A percentile compares a stretch with the other conserved stretches of the same genome.
Conservation (phyloP, 2,797 vertebrate genomes). For the Mergus octosetaceus region DNA sequence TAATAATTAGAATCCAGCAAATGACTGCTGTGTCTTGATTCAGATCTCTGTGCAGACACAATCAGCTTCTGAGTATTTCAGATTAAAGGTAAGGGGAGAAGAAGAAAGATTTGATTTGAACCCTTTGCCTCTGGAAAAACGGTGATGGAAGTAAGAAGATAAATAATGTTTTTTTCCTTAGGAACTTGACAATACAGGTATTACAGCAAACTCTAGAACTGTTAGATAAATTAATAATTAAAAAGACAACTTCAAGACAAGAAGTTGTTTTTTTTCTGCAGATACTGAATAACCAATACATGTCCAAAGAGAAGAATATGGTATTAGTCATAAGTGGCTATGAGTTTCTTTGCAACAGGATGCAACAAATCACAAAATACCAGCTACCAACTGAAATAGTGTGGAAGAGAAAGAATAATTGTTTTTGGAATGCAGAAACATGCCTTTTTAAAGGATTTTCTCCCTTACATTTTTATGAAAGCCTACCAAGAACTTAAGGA, state of each 20-base stretch:
- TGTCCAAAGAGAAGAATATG: not conserved
- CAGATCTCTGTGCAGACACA: not conserved
- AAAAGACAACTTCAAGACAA: not conserved
- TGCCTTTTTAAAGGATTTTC: not conserved
- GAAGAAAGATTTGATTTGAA: not conserved
- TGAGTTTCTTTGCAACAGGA: not conserved
- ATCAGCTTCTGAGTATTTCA: not conserved
- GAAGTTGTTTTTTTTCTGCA: not conserved
- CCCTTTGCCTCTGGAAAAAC: not conserved
- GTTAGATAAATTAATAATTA: not conserved
- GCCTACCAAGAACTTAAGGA: not conserved
- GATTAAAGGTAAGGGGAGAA: constrained; percentile 2
- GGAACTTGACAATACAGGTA: not conserved
- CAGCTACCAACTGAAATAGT: not conserved
- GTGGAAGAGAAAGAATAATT: not conserved
- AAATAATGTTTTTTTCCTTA: not conserved
- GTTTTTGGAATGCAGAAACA: not conserved
- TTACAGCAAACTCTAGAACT: not conserved
- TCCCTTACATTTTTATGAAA: not conserved
- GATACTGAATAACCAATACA: not conserved
- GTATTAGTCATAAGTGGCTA: not conserved
- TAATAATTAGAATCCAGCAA: constrained; percentile 17
- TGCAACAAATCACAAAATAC: not conserved
- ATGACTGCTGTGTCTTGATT: constrained; percentile 1
- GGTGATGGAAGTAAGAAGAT: not conserved